Evolutionary conservation across 2,113 vertebrate species (phyloP), one percentile per base, ranked within the genome.

Genomic region (Atractosteus spatula): DNA sequence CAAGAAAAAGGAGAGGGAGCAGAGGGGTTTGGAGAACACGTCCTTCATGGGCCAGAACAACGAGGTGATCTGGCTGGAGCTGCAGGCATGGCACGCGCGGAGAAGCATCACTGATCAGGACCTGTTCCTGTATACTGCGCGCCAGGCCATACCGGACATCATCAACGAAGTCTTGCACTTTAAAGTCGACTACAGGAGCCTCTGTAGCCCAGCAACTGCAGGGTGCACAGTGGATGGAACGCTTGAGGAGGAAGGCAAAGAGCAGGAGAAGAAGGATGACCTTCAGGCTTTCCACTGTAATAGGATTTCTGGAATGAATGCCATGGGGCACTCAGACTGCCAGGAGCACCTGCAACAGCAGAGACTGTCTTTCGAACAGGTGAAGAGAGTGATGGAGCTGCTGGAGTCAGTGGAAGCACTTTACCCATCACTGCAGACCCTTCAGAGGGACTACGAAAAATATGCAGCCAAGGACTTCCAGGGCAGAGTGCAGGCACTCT

Each of bases 401-500:
- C 88, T 99, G 80, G 97, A 99, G 88, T 95, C 95, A 5, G 95
- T 98, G 69, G 97, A 99, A 86, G 96, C 97, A 80, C 92, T 99
- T 86, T 99, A 98, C 74, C 98, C 98, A 0, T 99, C 98, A 3
- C 76, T 99, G 82, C 95, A 98, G 86, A 95, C 96, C 67, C 93
- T 99, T 73, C 97, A 98, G 80, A 96, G 91, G 87, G 97, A 98
- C 88, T 98, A 98, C 0, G 96, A 98, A 62, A 97, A 96, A 59
- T 99, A 99, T 56, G 97, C 97, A 54, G 98, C 94, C 3, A 93
- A 88, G 65, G 96, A 98, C 87, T 99, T 99, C 84, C 97, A 98
- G 85, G 95, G 95, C 91, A 94, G 97, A 75, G 95, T 99, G 96
- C 97, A 98, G 96, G 96, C 97, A 2, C 97, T 99, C 91, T 99